phyloP scores from a whole-genome alignment of 2,797 vertebrate species.

The Balearica regulorum region DNA sequence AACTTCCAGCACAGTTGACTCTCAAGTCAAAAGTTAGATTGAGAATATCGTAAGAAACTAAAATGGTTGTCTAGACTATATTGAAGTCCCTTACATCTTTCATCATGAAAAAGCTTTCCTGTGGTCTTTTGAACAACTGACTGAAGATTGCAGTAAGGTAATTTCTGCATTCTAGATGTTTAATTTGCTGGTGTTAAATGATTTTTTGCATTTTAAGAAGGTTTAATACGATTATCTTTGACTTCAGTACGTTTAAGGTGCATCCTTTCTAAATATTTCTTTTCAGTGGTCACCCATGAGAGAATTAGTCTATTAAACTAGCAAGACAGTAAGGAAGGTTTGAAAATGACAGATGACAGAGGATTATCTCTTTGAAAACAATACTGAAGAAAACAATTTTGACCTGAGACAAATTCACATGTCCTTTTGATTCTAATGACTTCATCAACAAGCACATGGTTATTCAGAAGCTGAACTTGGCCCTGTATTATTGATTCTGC shows the following conservation, averaged over 20 bases:
- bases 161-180: neutral
- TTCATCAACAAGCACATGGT: neutral
- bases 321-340: neutral
- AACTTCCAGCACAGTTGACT: neutral
- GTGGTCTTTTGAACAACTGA: neutral
- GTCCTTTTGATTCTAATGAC: neutral
- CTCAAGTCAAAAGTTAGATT: neutral
- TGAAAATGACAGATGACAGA: neutral
- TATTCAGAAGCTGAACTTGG: neutral
- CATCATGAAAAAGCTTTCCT: neutral
- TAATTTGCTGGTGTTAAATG: neutral
- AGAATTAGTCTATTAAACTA: neutral
- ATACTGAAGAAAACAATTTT: neutral
- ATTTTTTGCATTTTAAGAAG: constrained; percentile 47
- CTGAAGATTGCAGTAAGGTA: neutral
- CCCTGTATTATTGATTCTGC: neutral
- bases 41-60: neutral
- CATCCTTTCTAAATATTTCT: neutral
- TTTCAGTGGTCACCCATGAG: neutral
- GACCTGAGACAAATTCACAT: neutral
- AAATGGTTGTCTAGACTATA: neutral
- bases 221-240: constrained; percentile 13
- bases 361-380: neutral
- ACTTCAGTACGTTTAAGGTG: neutral
- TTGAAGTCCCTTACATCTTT: neutral